Conservation (phyloP, 2,888 invertebrate genomes). For the Pristionchus maxplancki region DNA sequence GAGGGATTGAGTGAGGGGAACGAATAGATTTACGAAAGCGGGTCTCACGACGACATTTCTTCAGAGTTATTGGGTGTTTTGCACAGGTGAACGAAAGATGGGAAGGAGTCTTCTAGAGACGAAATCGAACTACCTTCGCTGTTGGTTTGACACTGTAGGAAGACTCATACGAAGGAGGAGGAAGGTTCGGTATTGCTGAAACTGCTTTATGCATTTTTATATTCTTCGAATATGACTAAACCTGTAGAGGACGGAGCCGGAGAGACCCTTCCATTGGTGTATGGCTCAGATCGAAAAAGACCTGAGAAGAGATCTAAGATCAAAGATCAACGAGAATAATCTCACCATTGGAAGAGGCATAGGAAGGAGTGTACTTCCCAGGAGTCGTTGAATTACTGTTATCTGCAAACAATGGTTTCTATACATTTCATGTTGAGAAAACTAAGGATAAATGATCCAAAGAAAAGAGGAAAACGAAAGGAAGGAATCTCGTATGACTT, state of each 20-base stretch:
- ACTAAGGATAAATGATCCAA: too few relatives aligned
- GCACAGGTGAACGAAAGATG: not conserved
- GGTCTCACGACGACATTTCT: not conserved
- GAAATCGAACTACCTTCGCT: conserved; percentile 42
- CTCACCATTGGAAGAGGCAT: not conserved
- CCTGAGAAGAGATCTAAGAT: not conserved
- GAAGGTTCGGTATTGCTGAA: not conserved
- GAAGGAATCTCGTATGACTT: not conserved
- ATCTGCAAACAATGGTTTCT: not conserved
- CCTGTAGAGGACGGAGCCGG: not conserved
- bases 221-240: too few relatives aligned
- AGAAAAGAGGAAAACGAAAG: too few relatives aligned
- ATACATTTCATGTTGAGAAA: not conserved
- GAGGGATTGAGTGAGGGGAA: not conserved
- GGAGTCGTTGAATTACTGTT: not conserved
- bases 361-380: conserved; percentile 10
- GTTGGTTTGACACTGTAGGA: conserved; percentile 33
- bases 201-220: not conserved
- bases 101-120: not conserved
- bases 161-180: not conserved
- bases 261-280: not conserved
- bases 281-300: conserved; percentile 28
- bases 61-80: not conserved
- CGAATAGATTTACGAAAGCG: not conserved
- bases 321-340: not conserved